A percentile compares a stretch with the other conserved stretches of the same genome.
Evolutionary conservation across 2,797 vertebrate genomes (phyloP).

Genomic region (Neomorphus geoffroyi): DNA sequence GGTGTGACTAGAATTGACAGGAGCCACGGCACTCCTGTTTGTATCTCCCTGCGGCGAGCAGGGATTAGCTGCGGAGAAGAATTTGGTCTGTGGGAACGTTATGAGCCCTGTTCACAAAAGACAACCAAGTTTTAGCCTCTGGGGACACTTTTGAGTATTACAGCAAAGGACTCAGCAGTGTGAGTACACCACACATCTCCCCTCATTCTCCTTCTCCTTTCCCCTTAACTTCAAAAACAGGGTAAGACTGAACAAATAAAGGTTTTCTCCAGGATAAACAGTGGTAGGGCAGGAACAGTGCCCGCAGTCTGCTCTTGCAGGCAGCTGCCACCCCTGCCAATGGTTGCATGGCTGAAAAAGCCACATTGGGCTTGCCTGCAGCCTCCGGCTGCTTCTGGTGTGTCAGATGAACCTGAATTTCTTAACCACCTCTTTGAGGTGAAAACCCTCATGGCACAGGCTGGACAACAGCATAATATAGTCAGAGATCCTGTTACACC

Average conservation of each 20-base stretch:
- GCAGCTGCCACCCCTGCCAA: background rate
- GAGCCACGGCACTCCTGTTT: rapidly evolving
- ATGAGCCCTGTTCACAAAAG: background rate
- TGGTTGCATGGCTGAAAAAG: rapidly evolving
- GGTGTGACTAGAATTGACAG: background rate
- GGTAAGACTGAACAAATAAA: background rate
- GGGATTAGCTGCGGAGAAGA: background rate
- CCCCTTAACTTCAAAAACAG: background rate
- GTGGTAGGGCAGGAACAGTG: background rate
- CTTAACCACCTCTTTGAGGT: background rate
- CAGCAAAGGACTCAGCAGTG: background rate
- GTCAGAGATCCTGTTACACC: background rate
- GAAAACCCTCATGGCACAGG: background rate
- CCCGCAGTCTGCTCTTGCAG: background rate
- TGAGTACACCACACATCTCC: rapidly evolving
- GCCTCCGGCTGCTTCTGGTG: background rate
- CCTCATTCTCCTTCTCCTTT: background rate
- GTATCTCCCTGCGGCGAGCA: rapidly evolving
- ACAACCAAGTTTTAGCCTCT: background rate
- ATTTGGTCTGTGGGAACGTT: background rate
- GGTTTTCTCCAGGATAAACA: background rate
- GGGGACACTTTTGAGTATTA: background rate
- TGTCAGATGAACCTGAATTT: background rate
- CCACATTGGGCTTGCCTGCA: background rate
- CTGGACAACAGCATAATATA: background rate